These are phyloP conservation scores for Cataglyphis rosenhaueri DNA, from an alignment of 2,888 invertebrate species.

Conservation along the genomic window DNA sequence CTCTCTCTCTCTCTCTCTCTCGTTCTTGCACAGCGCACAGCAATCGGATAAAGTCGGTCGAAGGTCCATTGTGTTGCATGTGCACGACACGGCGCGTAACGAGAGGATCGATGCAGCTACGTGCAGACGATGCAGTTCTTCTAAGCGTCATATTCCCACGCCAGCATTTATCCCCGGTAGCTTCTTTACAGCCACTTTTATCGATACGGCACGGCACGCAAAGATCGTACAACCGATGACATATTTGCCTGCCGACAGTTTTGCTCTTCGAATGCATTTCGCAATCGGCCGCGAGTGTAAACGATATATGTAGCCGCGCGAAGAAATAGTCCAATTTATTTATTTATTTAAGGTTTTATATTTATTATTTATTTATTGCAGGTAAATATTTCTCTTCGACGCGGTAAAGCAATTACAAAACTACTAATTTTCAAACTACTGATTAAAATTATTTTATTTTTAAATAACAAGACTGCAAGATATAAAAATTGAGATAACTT, in stretches of 20 bases:
- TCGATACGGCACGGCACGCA: not conserved
- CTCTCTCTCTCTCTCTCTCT: not conserved
- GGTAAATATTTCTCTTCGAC: not conserved
- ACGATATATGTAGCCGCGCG: not conserved
- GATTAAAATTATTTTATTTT: not conserved
- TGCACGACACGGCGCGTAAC: conserved; percentile 26
- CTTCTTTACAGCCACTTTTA: conserved; percentile 9
- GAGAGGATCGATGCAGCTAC: conserved; percentile 32
- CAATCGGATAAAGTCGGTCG: conserved; percentile 40
- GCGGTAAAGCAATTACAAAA: not conserved
- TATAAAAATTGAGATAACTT: not conserved
- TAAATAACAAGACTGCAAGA: not conserved
- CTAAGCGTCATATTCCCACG: not conserved
- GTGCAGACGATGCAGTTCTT: conserved; percentile 43
- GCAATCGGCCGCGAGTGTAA: not conserved
- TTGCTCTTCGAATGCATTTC: not conserved
- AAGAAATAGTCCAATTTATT: not conserved
- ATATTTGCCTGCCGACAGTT: not conserved
- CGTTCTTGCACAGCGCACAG: conserved; percentile 23
- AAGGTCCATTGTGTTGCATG: not conserved
- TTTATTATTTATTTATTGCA: conserved; percentile 11
- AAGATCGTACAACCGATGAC: conserved; percentile 28
- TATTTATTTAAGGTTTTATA: not conserved
- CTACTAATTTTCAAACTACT: not conserved
- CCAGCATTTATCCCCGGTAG: conserved; percentile 11